Base-by-base conservation (phyloP, 2,113 vertebrate species). In the Etheostoma cragini region DNA sequence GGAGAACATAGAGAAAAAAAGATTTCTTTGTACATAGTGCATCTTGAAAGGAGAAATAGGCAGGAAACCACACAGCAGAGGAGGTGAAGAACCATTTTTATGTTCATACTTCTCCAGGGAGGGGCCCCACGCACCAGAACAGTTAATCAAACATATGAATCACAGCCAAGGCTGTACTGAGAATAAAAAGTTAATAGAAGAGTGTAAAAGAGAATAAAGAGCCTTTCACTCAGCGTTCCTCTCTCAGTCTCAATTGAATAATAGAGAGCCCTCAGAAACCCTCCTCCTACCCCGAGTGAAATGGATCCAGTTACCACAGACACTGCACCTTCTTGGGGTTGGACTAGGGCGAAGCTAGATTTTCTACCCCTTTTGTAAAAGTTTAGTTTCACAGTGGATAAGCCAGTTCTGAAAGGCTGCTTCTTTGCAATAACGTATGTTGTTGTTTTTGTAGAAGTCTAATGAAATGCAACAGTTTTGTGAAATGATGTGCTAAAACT, bases 231-330 rank as follows among this genome's bases (percentile, higher is more conserved):
- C 50, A 22, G 68, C 3, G 35, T 76, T 76, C 52, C 67, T 79
- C 76, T 79, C 47, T 13, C 38, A 8, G 58, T n/a, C 78, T 69
- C 71, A 72, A 54, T 21, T 53, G 83, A 86, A 88, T 73, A 89
- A 91, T 69, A 84, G 80, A 4, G 35, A 79, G 63, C 75, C 30
- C 77, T 76, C 58, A 72, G 71, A 72, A 87, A 79, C 56, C 24
- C 72, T 47, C 58, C 80, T 76, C 75, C 64, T 83, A 66, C 57
- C 70, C 68, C 53, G 78, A 78, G 73, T 88, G 46, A 75, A 58
- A 77, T 53, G 73, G 86, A 85, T 90, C 84, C 35, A 56, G 77
- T 91, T 88, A 88, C 92, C 13, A 61, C 30, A 81, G 69, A 81
- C 64, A 62, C 69, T 65, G 80, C 19, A 45, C 76, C 75, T 68